Evolutionary conservation across 2,113 vertebrate species (phyloP), one percentile per base, ranked within the genome.

Genomic region (Corythornis madagascariensis): DNA sequence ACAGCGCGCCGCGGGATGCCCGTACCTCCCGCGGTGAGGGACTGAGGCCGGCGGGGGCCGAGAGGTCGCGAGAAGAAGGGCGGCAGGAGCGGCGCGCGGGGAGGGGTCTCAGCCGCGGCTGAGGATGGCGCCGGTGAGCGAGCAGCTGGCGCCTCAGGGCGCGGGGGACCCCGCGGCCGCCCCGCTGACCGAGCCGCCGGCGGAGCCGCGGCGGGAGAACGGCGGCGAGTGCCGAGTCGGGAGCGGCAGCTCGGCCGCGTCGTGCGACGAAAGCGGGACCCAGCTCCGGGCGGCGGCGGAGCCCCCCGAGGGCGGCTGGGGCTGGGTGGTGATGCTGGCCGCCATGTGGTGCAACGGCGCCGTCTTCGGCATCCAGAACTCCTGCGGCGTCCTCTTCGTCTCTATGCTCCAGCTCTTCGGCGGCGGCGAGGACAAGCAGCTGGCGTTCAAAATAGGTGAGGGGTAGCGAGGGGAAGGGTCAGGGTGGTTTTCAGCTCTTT

Each of bases 261-360:
- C 59, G 52, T 31, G 67, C 28, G 40, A 40, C 8, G 90, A 71
- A 35, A 61, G 33, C n/a, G 71, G 40, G n/a, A 61, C 82, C 17
- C 88, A 86, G 77, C 78, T 85, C 47, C 76, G 3, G 61, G 61
- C 55, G 86, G 91, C 63, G 87, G 71, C 80, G 31, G 78, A 59
- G 35, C 98, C 98, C 90, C 99, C 99, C 4, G 99, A 99, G 83
- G 99, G 99, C 64, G 99, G 99, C 96, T 99, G 99, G 99, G 99
- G 99, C 14, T 99, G 99, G 99, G 35, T 99, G 75, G 99, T 99
- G 95, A 99, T 99, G 99, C 95, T 99, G 93, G 98, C 99, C 16
- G 97, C 99, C 91, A 99, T 99, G 99, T 99, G 99, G 99, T 99
- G 99, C 88, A 99, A 99, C 94, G 99, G 99, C 26, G 97, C 99